Percentiles rank a stretch among this genome's conserved stretches.
Evolutionary conservation across 2,113 vertebrate genomes (phyloP).

Genomic region (Dolichotis patagonum): DNA sequence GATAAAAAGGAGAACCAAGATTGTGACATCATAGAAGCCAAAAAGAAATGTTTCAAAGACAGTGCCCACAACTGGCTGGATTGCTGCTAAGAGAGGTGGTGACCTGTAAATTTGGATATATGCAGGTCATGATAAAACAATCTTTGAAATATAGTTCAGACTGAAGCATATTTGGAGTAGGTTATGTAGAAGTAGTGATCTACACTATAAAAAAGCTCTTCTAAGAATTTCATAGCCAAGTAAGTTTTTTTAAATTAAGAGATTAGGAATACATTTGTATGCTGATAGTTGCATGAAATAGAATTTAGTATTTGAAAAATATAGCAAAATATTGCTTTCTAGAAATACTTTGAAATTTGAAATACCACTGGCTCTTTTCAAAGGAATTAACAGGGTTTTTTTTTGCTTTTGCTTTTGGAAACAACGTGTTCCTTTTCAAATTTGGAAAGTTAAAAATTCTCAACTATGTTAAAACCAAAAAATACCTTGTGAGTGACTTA

Average conservation of each 20-base stretch:
- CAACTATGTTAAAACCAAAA: not conserved
- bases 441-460: constrained; percentile 33
- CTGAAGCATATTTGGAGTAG: not conserved
- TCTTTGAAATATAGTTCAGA: not conserved
- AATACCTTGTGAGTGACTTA: not conserved
- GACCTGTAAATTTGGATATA: not conserved
- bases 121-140: not conserved
- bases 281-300: not conserved
- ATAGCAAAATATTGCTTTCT: constrained; percentile 7
- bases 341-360: constrained; percentile 42
- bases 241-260: not conserved
- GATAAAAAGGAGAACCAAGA: not conserved
- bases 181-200: not conserved
- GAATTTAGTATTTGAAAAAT: not conserved
- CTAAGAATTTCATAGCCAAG: not conserved
- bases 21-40: not conserved
- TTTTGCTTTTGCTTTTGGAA: not conserved
- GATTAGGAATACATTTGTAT: not conserved
- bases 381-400: not conserved
- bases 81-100: not conserved
- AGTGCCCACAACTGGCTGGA: not conserved
- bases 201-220: not conserved
- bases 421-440: not conserved
- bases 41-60: not conserved
- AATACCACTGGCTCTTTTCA: not conserved